Evolutionary conservation across 2,888 invertebrate genomes (phyloP), one percentile per base, ranked within the genome.

Genomic region (Platypus cylindrus): DNA sequence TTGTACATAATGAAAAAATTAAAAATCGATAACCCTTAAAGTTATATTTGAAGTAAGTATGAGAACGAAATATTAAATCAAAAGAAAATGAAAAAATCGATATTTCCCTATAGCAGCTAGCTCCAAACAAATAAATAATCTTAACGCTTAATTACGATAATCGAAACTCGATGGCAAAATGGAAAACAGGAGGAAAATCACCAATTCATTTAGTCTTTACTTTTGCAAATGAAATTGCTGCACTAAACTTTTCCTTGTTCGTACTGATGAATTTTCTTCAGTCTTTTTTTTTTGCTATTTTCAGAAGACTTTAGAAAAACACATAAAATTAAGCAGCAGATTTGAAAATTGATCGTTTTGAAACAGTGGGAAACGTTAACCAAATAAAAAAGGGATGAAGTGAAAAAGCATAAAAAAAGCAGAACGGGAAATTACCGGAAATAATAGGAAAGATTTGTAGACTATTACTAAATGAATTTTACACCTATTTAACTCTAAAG

Each of bases 401-500:
- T 32, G 11, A 30, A 28, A 15, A 34, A 33, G 34, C 34, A 34
- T 38, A 37, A 44, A 46, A 48, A 43, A 43, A 48, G 38, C 38
- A 41, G 43, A 44, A 43, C 28, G 33, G 37, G 32, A 36, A n/a
- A n/a, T n/a, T n/a, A n/a, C n/a, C n/a, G n/a, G n/a, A n/a, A n/a
- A n/a, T n/a, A n/a, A n/a, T n/a, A 39, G 43, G 41, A 40, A 32
- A 55, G 56, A 56, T 58, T 58, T 55, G 54, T 56, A 53, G 53
- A 48, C 59, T 51, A 58, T 59, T 58, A 56, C 59, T 51, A 50
- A 54, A 56, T 49, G 58, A 60, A 62, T 61, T 61, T 62, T 61
- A 61, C 60, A 61, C 62, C 59, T 60, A 59, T 62, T 62, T 60
- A 60, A 59, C 58, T 59, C 56, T 54, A 54, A 60, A 58, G 56